These are phyloP conservation scores for Epizoanthus rinbou DNA, from an alignment of 92 coral and sea anemone species.

Conservation along the genomic window DNA sequence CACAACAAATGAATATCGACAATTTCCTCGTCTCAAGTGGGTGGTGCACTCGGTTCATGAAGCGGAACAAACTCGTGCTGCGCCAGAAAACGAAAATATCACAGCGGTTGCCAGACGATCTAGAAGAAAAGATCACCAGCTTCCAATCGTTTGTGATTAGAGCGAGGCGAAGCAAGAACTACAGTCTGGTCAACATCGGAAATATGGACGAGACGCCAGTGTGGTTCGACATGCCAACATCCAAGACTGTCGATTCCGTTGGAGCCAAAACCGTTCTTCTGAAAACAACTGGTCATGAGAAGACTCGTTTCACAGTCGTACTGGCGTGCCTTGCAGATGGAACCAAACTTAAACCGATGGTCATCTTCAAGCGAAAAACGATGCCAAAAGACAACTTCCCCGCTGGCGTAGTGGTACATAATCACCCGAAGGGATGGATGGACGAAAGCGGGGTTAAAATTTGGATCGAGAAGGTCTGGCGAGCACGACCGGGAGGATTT, in stretches of 20 bases:
- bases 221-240: constrained; percentile 57
- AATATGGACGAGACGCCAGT: neutral
- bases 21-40: neutral
- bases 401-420: neutral
- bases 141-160: neutral
- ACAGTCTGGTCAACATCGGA: constrained; percentile 29
- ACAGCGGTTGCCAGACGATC: neutral
- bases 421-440: neutral
- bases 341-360: constrained; percentile 55
- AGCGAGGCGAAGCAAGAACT: constrained; percentile 27
- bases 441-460: neutral
- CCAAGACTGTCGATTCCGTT: constrained; percentile 17
- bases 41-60: too few relatives aligned
- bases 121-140: neutral
- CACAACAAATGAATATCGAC: constrained; percentile 22
- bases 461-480: constrained; percentile 43
- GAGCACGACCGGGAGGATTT: constrained; percentile 1
- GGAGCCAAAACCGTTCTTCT: constrained; percentile 44
- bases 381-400: constrained; percentile 20
- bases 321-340: constrained; percentile 50
- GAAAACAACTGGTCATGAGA: constrained; percentile 51
- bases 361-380: neutral
- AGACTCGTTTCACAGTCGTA: constrained; percentile 46
- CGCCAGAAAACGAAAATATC: neutral
- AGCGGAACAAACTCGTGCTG: too few relatives aligned